Evolutionary conservation across 1,140 invertebrate genomes (phyloP), one percentile per base, ranked within the genome.

Genomic region (Uloborus diversus): DNA sequence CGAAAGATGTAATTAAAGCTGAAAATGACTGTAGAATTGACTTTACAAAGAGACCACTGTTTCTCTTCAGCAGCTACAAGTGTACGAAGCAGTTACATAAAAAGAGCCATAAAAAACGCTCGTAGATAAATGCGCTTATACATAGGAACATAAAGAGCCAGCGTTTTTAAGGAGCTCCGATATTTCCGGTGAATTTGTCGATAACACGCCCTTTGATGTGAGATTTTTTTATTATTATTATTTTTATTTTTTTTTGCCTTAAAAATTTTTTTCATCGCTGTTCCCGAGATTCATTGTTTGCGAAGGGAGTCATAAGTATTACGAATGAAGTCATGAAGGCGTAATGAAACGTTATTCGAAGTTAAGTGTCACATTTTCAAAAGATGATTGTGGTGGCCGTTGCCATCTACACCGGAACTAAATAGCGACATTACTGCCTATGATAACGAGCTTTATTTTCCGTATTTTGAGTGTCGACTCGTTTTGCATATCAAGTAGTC

Each of bases 401-500:
- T 17, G 27, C 66, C 51, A 53, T 70, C 66, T 53, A 32, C 66
- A 57, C 27, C 17, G 32, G 49, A 42, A 66, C 66, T 70, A 70
- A 70, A 61, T 61, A 37, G 69, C 57, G 27, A 73, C 56, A 73
- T 73, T 73, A 73, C 35, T 53, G 56, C 69, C 30, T 59, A 27
- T 51, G 69, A 73, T 73, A 73, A 71, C 68, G 68, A 71, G 68
- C 51, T 59, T 71, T 71, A 71, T 73, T 73, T 73, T 61, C 69
- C 23, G 56, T 61, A 70, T 56, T 70, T 70, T 56, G 20, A 35
- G 30, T 51, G 51, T n/a, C 17, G 20, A 57, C 69, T 61, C 56
- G 56, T 35, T 71, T 37, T 73, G 69, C 56, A 73, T 73, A 73
- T 73, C 69, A 73, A 73, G 69, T 73, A 73, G 69, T 73, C 69